Conservation (phyloP, 2,797 vertebrate genomes). For the Coccyzus lansbergi region DNA sequence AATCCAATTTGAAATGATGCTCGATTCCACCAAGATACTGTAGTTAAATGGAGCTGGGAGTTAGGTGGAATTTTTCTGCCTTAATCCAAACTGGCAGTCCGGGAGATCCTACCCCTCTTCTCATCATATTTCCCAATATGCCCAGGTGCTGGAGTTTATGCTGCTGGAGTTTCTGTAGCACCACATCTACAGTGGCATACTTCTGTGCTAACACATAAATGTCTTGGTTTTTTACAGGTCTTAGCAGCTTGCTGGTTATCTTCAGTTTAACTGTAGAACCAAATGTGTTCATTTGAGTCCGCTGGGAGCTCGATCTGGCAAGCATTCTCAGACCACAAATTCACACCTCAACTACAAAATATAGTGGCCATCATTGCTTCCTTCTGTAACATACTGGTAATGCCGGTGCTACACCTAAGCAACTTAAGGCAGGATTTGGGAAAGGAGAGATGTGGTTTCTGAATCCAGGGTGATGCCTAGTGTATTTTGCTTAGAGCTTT, state of each 20-base stretch:
- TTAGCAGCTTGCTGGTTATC: neutral
- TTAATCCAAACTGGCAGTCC: neutral
- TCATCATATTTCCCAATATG: neutral
- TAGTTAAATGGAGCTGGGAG: neutral
- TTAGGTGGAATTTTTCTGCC: neutral
- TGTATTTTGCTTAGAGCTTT: neutral
- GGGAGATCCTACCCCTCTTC: neutral
- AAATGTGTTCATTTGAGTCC: neutral
- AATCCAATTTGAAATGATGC: neutral
- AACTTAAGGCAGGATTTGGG: neutral
- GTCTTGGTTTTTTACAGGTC: conserved; percentile 10
- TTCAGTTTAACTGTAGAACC: neutral
- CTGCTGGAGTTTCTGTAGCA: neutral
- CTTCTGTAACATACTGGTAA: neutral
- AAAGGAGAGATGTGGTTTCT: neutral
- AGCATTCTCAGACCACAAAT: neutral
- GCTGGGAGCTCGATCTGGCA: neutral
- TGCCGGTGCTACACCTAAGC: neutral
- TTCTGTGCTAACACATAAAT: neutral
- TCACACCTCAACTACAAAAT: neutral
- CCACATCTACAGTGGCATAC: neutral
- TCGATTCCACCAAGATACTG: neutral
- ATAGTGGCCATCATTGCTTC: neutral
- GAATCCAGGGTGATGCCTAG: neutral
- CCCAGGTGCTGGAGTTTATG: neutral